Conservation (phyloP, 2,797 vertebrate species). For the Catostomus latipinnis region DNA sequence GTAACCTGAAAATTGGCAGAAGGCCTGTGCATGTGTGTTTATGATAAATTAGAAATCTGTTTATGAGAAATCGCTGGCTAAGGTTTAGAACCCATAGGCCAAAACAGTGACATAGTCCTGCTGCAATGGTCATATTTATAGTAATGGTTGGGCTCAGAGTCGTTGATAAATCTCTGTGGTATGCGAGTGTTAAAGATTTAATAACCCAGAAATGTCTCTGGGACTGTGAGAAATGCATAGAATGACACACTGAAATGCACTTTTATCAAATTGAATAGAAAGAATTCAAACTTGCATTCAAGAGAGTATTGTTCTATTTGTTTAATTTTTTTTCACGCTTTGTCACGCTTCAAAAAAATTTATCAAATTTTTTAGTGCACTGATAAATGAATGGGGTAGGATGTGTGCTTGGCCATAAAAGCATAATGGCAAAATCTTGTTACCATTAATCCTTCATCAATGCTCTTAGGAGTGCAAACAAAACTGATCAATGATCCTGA, state of each 20-base stretch:
- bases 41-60: constrained; percentile 23
- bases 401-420: not conserved
- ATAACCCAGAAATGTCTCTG: constrained; percentile 29
- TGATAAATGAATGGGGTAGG: not conserved
- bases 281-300: not conserved
- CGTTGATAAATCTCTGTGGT: constrained; percentile 55
- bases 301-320: not conserved
- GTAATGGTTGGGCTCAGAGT: constrained; percentile 47
- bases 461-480: not conserved
- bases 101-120: constrained; percentile 48
- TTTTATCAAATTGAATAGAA: not conserved
- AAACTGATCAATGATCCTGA: not conserved
- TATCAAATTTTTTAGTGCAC: not conserved
- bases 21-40: not conserved
- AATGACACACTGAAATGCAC: not conserved
- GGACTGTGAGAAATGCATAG: constrained; percentile 19
- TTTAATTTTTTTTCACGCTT: not conserved
- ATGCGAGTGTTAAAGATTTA: constrained; percentile 25
- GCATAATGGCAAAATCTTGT: not conserved
- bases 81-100: constrained; percentile 33
- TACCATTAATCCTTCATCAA: constrained; percentile 2
- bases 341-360: not conserved
- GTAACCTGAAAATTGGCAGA: constrained; percentile 18
- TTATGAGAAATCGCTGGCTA: constrained; percentile 43
- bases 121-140: constrained; percentile 64